Percentiles rank a stretch among this genome's conserved stretches.
phyloP scores from a whole-genome alignment of 1,140 invertebrate species.

The Eumaeus atala region DNA sequence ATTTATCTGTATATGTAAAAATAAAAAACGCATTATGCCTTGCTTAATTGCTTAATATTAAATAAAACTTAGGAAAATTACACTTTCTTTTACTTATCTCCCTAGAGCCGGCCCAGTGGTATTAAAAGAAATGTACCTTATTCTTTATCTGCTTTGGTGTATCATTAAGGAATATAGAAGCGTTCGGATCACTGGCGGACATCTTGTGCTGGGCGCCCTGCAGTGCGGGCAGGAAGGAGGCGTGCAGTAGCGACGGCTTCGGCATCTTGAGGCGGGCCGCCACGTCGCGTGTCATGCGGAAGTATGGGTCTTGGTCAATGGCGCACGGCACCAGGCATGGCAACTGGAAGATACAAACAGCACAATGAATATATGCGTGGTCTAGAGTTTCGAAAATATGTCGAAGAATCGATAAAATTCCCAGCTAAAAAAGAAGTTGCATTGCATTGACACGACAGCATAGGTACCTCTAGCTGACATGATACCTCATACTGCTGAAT shows the following conservation, averaged over 20 bases:
- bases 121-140: conserved; percentile 77
- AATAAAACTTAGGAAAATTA: too few relatives aligned
- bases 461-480: too few relatives aligned
- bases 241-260: conserved; percentile 97
- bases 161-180: conserved; percentile 96
- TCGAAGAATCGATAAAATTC: too few relatives aligned
- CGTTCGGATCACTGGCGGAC: conserved; percentile 96
- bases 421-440: too few relatives aligned
- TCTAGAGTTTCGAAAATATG: too few relatives aligned
- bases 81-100: too few relatives aligned
- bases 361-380: not conserved
- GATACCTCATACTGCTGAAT: too few relatives aligned
- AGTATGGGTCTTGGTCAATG: conserved; percentile 99
- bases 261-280: conserved; percentile 89
- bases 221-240: conserved; percentile 95
- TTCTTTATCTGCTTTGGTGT: conserved; percentile 98
- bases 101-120: not conserved
- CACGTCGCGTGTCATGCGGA: conserved; percentile 98
- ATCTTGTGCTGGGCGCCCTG: conserved; percentile 98
- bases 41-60: too few relatives aligned
- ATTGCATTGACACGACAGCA: too few relatives aligned
- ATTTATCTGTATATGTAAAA: conserved; percentile 82
- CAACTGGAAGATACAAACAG: conserved; percentile 36
- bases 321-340: conserved; percentile 98
- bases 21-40: too few relatives aligned